Conservation (phyloP, 2,797 vertebrate genomes). For the Artibeus jamaicensis region DNA sequence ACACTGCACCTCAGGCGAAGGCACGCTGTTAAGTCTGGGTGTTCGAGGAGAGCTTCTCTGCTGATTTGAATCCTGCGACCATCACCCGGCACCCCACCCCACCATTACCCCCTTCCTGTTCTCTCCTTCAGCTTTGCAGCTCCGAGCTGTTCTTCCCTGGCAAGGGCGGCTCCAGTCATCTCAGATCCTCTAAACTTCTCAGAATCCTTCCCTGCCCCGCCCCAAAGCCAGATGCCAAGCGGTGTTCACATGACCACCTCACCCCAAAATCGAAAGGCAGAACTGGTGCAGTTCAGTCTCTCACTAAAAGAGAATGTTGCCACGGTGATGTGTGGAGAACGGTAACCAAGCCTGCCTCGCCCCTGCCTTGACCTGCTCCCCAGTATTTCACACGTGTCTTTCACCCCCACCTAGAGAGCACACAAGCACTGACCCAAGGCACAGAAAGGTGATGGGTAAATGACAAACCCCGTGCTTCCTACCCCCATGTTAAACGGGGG, state of each 20-base stretch:
- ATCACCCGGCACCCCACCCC: too few species aligned
- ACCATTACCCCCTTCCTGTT: background rate
- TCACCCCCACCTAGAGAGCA: background rate
- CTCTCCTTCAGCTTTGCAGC: background rate
- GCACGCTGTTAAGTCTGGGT: background rate
- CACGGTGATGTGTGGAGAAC: background rate
- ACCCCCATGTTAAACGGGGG: background rate
- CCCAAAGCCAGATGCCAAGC: background rate
- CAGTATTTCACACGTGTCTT: background rate
- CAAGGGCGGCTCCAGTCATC: background rate
- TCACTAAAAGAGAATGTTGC: constrained; percentile 21
- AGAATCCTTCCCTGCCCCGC: background rate
- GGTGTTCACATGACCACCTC: background rate
- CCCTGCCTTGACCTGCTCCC: background rate
- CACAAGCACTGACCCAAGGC: background rate
- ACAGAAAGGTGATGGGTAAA: background rate
- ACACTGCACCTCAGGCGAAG: background rate
- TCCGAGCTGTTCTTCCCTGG: background rate
- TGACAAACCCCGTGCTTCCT: background rate
- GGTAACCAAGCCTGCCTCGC: background rate
- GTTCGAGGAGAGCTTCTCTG: background rate
- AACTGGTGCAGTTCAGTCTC: background rate
- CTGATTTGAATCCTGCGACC: background rate
- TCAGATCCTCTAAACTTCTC: background rate
- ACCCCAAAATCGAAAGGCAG: constrained; percentile 1